A percentile compares a stretch with the other conserved stretches of the same genome.
Conservation (phyloP, 1,140 invertebrate species). For the Lysiphlebus fabarum region DNA sequence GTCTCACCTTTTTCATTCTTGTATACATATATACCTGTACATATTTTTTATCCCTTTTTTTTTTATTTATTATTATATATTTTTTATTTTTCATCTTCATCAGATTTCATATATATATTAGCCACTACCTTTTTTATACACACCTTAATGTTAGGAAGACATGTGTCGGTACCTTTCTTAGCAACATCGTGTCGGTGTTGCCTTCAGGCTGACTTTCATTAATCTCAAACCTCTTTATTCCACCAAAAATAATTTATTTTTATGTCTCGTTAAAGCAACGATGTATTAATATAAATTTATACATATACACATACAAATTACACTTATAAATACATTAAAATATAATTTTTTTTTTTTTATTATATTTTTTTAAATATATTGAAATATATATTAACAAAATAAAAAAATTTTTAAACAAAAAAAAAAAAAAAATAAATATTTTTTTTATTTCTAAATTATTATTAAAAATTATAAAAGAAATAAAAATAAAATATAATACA, state of each 20-base stretch:
- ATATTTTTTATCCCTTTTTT: not conserved
- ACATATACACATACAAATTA: too few species aligned
- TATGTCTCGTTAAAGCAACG: conserved; percentile 47
- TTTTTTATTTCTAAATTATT: too few species aligned
- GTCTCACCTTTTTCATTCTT: conserved; percentile 22
- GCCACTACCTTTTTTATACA: conserved; percentile 21
- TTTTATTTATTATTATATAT: conserved; percentile 4
- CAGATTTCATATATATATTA: conserved; percentile 14
- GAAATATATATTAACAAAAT: too few species aligned
- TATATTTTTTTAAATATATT: too few species aligned
- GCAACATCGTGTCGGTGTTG: conserved; percentile 38
- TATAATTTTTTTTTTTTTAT: too few species aligned
- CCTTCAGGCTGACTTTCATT: conserved; percentile 49
- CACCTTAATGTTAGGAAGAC: conserved; percentile 9
- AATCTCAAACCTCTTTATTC: conserved; percentile 51
- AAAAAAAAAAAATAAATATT: too few species aligned
- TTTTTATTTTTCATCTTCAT: conserved; percentile 16
- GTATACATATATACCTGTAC: not conserved
- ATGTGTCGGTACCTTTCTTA: conserved; percentile 38
- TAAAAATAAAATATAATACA: too few species aligned
- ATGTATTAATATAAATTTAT: too few species aligned
- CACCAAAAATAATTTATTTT: conserved; percentile 45
- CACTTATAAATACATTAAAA: too few species aligned
- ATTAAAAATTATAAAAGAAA: too few species aligned
- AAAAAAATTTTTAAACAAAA: too few species aligned